A percentile compares a stretch with the other conserved stretches of the same genome.
phyloP scores from a whole-genome alignment of 2,888 invertebrate species.

The Thecocarcelia acutangulata region DNA sequence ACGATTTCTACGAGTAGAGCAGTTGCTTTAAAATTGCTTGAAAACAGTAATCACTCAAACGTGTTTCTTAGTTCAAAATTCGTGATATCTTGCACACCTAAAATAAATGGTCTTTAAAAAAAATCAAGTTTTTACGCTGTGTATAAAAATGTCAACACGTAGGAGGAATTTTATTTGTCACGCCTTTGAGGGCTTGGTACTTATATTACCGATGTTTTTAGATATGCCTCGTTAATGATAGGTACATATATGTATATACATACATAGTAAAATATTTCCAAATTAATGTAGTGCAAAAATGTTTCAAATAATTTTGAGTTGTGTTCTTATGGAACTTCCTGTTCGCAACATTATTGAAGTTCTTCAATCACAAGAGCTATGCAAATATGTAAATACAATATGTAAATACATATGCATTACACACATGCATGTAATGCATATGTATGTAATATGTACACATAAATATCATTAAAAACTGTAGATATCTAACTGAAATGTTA shows the following conservation, averaged over 20 bases:
- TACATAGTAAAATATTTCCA: no score
- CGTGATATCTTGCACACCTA: neutral
- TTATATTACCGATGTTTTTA: neutral
- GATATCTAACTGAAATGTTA: no score
- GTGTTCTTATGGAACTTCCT: no score
- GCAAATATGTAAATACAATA: no score
- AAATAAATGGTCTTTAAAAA: no score
- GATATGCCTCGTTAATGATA: neutral
- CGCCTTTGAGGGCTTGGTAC: neutral
- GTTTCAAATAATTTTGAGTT: no score
- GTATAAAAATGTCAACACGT: conserved; percentile 9
- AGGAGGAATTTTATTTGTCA: conserved; percentile 1
- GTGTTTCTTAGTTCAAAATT: conserved; percentile 18
- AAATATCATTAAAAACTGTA: no score
- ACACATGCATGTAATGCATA: neutral
- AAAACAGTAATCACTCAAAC: conserved; percentile 1
- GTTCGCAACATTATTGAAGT: no score
- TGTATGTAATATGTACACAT: no score
- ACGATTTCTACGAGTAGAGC: neutral
- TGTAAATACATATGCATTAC: neutral
- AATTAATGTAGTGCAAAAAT: no score
- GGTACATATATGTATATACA: neutral
- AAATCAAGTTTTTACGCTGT: no score
- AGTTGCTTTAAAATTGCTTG: neutral
- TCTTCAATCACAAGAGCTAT: neutral